phyloP scores from a whole-genome alignment of 2,888 invertebrate species.

The Eurytoma adleriae region DNA sequence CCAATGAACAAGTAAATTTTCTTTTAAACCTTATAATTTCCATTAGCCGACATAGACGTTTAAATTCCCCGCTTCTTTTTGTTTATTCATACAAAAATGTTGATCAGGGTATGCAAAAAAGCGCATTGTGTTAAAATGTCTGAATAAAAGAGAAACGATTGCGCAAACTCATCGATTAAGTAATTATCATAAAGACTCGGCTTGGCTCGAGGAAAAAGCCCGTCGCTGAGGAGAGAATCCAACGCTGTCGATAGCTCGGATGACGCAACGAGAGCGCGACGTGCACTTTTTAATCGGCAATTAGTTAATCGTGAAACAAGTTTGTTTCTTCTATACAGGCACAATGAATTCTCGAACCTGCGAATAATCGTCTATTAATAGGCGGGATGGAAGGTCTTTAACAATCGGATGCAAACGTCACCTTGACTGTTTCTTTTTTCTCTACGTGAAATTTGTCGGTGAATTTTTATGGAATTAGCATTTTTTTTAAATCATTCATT shows the following conservation, averaged over 20 bases:
- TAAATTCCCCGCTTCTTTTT: neutral
- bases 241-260: neutral
- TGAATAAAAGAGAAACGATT: neutral
- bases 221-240: neutral
- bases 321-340: constrained; percentile 6
- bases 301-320: constrained; percentile 27
- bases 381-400: neutral
- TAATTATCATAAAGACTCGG: constrained; percentile 4
- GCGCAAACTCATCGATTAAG: constrained; percentile 7
- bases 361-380: constrained; percentile 19
- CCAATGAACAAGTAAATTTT: too few relatives aligned
- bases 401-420: neutral
- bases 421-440: neutral
- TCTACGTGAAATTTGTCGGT: neutral
- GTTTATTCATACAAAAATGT: neutral
- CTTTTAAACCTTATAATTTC: neutral
- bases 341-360: neutral
- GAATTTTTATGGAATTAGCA: neutral
- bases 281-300: constrained; percentile 33
- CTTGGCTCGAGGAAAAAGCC: neutral
- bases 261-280: constrained; percentile 16
- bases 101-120: neutral
- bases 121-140: neutral
- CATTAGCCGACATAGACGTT: neutral
- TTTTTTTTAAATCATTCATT: neutral